A percentile compares a stretch with the other conserved stretches of the same genome.
phyloP scores from a whole-genome alignment of 2,797 vertebrate species.

The Hafferia zeledoni region DNA sequence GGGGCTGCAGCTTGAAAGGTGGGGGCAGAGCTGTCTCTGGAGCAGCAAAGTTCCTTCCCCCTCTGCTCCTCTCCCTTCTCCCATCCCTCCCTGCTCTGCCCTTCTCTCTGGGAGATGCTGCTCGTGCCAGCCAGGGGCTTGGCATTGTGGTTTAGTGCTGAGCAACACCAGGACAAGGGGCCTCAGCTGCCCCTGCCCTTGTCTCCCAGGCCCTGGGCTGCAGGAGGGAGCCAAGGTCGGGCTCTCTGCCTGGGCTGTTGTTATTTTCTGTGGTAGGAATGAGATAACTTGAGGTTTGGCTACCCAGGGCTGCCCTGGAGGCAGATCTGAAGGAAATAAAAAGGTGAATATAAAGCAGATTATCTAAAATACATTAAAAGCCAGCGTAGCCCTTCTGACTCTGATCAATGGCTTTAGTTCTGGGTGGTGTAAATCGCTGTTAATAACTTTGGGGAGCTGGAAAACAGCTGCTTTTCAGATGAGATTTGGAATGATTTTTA shows the following conservation, averaged over 20 bases:
- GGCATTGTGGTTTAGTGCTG: fast-evolving
- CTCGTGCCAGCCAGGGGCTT: background rate
- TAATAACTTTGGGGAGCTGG: background rate
- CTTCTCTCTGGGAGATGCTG: background rate
- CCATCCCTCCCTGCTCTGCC: background rate
- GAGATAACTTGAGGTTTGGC: background rate
- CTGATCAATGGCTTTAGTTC: background rate
- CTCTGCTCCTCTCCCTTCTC: background rate
- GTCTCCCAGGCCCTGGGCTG: background rate
- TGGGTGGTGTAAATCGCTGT: fast-evolving
- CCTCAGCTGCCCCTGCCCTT: background rate
- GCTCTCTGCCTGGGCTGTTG: fast-evolving
- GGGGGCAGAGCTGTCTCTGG: background rate
- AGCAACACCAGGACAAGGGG: fast-evolving
- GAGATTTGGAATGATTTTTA: background rate
- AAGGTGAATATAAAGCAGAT: background rate
- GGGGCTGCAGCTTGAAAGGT: background rate
- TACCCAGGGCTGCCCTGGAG: background rate
- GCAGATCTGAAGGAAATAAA: background rate
- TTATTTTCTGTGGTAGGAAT: background rate
- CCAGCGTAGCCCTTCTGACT: background rate
- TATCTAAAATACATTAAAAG: background rate
- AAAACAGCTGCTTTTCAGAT: background rate
- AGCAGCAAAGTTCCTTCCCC: background rate
- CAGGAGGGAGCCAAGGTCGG: fast-evolving